Evolutionary conservation across 2,888 invertebrate species (phyloP).

Genomic region (Polietes domitor): DNA sequence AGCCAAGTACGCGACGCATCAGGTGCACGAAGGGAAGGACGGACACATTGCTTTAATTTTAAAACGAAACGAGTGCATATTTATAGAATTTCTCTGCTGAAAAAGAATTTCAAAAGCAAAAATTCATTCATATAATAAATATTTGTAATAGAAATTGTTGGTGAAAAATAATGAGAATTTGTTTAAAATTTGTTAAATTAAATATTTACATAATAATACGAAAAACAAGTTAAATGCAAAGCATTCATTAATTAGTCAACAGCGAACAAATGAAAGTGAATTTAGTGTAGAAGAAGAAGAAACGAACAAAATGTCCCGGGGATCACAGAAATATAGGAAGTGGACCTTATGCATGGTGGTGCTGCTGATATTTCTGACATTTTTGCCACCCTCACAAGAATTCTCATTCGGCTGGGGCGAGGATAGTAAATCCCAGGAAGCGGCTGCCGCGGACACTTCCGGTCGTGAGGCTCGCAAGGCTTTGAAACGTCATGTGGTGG

Average conservation of each 20-base stretch:
- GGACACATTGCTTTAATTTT: constrained; percentile 9
- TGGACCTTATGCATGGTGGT: constrained; percentile 63
- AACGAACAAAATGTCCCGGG: constrained; percentile 56
- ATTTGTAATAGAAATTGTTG: constrained; percentile 3
- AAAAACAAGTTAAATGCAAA: not conserved
- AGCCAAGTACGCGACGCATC: constrained; percentile 4
- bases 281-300: not conserved
- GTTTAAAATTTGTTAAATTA: too few relatives aligned
- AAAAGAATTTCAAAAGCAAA: constrained; percentile 24
- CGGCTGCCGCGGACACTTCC: constrained; percentile 36
- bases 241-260: not conserved
- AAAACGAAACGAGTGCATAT: constrained; percentile 59
- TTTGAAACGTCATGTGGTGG: constrained; percentile 54
- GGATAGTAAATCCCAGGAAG: constrained; percentile 52
- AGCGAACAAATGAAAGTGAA: constrained; percentile 54
- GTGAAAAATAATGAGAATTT: constrained; percentile 40
- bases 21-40: constrained; percentile 23
- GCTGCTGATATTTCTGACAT: constrained; percentile 70
- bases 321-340: constrained; percentile 60
- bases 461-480: constrained; percentile 57
- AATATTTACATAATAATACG: constrained; percentile 43
- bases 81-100: constrained; percentile 64
- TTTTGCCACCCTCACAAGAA: constrained; percentile 70
- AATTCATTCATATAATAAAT: constrained; percentile 23
- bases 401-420: constrained; percentile 67